Evolutionary conservation across 2,797 vertebrate genomes (phyloP).

Genomic region (Nyctalus aviator): DNA sequence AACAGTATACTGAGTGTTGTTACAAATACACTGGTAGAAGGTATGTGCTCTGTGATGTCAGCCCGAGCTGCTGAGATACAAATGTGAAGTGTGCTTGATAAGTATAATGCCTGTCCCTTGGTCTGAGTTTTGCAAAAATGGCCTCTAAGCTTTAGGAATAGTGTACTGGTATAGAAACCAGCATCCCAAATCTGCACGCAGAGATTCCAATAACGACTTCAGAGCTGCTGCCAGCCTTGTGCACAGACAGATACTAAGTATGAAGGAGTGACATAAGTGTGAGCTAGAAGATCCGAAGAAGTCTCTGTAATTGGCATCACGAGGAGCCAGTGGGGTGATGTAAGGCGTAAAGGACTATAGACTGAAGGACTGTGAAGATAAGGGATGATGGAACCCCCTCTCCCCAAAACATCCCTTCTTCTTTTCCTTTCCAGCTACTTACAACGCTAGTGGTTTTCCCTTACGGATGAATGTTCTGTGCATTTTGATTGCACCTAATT

Average conservation of each 20-base stretch:
- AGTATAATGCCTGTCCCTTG: neutral
- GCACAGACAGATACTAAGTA: neutral
- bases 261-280: neutral
- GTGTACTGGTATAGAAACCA: neutral
- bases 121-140: conserved; percentile 45
- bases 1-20: conserved; percentile 97
- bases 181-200: neutral
- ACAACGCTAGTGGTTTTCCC: conserved; percentile 1
- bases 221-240: neutral
- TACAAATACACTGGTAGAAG: conserved; percentile 97
- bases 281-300: neutral
- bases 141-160: neutral
- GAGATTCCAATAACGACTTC: neutral
- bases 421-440: conserved; percentile 39
- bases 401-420: neutral
- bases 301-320: neutral
- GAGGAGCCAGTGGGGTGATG: neutral
- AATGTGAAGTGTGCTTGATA: neutral
- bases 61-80: neutral
- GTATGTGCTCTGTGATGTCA: conserved; percentile 85
- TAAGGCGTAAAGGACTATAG: neutral
- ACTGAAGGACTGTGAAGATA: neutral
- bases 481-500: conserved; percentile 9
- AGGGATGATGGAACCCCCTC: neutral
- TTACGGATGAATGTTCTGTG: neutral